Conservation (phyloP, 2,888 invertebrate species). For the Tridacna crocea region DNA sequence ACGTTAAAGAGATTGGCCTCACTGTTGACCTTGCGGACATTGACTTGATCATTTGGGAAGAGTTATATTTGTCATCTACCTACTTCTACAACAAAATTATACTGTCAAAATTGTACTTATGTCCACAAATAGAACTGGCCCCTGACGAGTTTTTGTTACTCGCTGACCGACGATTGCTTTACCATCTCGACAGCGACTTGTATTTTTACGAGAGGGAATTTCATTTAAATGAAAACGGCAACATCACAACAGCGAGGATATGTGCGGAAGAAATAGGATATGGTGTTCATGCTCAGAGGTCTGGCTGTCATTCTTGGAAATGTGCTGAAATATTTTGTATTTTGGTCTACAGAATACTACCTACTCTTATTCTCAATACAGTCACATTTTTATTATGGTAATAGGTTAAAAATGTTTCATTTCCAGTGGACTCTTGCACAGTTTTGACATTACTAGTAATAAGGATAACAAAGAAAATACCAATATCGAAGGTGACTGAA, state of each 20-base stretch:
- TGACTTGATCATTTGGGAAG: not conserved
- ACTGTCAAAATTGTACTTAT: not conserved
- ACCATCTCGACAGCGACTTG: not conserved
- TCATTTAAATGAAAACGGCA: not conserved
- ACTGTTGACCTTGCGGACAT: not conserved
- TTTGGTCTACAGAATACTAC: too few species aligned
- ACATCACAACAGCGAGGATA: not conserved
- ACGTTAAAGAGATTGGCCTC: not conserved
- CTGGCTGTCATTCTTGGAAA: not conserved
- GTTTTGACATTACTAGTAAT: too few species aligned
- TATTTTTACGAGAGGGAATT: conserved; percentile 1
- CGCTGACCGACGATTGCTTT: not conserved
- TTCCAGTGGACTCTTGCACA: too few species aligned
- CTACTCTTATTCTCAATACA: too few species aligned
- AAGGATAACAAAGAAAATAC: too few species aligned
- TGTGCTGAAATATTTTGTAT: too few species aligned
- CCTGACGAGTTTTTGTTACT: not conserved
- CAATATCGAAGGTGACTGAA: too few species aligned
- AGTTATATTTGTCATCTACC: not conserved
- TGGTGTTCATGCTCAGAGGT: not conserved
- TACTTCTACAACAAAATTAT: not conserved
- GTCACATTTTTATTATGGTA: too few species aligned
- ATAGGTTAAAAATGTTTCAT: too few species aligned
- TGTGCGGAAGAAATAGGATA: conserved; percentile 4
- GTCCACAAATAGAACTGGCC: not conserved